Percentiles rank a stretch among this genome's conserved stretches.
Conservation (phyloP, 2,113 vertebrate species). For the Brienomyrus brachyistius region DNA sequence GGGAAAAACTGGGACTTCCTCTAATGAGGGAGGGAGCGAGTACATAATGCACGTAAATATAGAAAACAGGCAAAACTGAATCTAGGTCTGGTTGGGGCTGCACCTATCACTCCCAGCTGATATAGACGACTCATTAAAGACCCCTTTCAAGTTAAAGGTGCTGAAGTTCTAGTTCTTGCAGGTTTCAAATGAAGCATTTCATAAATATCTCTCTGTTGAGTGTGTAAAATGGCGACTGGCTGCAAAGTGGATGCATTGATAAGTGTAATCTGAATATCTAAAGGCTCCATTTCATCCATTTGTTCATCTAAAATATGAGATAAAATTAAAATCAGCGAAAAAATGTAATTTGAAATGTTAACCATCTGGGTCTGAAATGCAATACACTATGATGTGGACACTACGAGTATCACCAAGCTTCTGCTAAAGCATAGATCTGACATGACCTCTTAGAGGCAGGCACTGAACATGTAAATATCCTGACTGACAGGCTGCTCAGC, state of each 20-base stretch:
- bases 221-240: background rate
- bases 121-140: background rate
- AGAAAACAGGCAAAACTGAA: background rate
- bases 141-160: background rate
- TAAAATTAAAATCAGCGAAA: background rate
- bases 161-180: background rate
- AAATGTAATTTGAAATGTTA: background rate
- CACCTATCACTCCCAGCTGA: background rate
- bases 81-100: background rate
- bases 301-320: background rate
- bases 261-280: background rate
- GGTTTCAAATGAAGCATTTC: background rate
- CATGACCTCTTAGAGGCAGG: background rate
- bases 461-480: background rate
- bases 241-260: background rate
- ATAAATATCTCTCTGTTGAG: background rate
- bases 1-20: too few species aligned
- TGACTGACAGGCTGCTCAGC: background rate
- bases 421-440: background rate
- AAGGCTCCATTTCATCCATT: background rate
- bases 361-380: background rate
- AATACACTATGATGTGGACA: background rate
- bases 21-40: too few species aligned
- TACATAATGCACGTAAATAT: background rate
- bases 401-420: background rate